phyloP scores from a whole-genome alignment of 2,888 invertebrate species.

The Sialis fuliginosa region DNA sequence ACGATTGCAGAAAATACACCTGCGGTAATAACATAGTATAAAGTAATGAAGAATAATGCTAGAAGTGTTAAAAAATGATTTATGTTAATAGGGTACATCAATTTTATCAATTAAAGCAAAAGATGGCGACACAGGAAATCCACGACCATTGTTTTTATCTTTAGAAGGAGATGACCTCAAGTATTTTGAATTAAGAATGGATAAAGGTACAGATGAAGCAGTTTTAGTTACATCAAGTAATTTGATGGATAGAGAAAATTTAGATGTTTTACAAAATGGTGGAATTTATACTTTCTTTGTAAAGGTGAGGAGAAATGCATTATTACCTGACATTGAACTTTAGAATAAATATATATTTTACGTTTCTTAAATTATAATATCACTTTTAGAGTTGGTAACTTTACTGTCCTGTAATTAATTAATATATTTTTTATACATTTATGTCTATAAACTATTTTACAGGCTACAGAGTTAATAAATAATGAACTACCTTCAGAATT shows the following conservation, averaged over 20 bases:
- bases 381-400: too few relatives aligned
- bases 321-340: background rate
- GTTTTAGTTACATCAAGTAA: slow-evolving; percentile 41
- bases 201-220: slow-evolving; percentile 36
- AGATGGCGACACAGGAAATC: slow-evolving; percentile 67
- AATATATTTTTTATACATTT: background rate
- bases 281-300: slow-evolving; percentile 58
- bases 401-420: background rate
- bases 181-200: slow-evolving; percentile 44
- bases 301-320: slow-evolving; percentile 23
- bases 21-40: slow-evolving; percentile 24
- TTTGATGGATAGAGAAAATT: slow-evolving; percentile 58
- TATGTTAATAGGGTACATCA: slow-evolving; percentile 30
- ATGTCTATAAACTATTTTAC: slow-evolving; percentile 11
- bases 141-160: slow-evolving; percentile 43
- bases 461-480: slow-evolving; percentile 58
- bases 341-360: background rate
- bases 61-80: background rate
- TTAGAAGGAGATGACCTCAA: slow-evolving; percentile 49
- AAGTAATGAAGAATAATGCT: background rate
- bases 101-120: slow-evolving; percentile 55
- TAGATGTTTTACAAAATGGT: slow-evolving; percentile 53
- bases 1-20: slow-evolving; percentile 57
- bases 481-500: slow-evolving; percentile 51
- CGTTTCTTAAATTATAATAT: background rate